Percentiles rank a stretch among this genome's conserved stretches.
Conservation (phyloP, 1,140 invertebrate genomes). For the Nephotettix cincticeps region DNA sequence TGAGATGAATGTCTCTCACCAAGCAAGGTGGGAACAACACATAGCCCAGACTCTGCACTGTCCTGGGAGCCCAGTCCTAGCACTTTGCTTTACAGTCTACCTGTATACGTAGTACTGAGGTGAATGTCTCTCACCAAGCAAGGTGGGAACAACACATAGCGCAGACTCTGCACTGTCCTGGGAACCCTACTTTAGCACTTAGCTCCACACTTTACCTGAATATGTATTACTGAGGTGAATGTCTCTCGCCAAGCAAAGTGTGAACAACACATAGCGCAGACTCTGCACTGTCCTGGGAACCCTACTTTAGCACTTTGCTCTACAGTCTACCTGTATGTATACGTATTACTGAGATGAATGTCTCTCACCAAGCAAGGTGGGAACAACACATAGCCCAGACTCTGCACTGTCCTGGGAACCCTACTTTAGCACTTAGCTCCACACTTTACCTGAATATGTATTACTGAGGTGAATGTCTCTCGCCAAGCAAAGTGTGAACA, state of each 20-base stretch:
- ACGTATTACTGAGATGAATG: constrained; percentile 57
- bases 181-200: constrained; percentile 60
- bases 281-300: constrained; percentile 53
- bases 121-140: constrained; percentile 77
- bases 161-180: constrained; percentile 53
- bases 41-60: constrained; percentile 54
- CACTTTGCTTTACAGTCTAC: constrained; percentile 77
- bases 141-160: constrained; percentile 65
- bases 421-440: constrained; percentile 68
- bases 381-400: constrained; percentile 60
- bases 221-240: constrained; percentile 63
- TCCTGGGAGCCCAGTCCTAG: constrained; percentile 59
- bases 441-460: constrained; percentile 75
- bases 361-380: constrained; percentile 77
- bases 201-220: constrained; percentile 75
- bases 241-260: constrained; percentile 76
- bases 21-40: constrained; percentile 67
- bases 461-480: constrained; percentile 69
- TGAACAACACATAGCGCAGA: constrained; percentile 64
- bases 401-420: constrained; percentile 53
- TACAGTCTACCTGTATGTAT: constrained; percentile 72
- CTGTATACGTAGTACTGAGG: constrained; percentile 59
- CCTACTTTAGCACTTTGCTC: constrained; percentile 65
- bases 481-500: constrained; percentile 72
- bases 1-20: constrained; percentile 77